Conservation (phyloP, 2,797 vertebrate genomes). For the Siniperca scherzeri region DNA sequence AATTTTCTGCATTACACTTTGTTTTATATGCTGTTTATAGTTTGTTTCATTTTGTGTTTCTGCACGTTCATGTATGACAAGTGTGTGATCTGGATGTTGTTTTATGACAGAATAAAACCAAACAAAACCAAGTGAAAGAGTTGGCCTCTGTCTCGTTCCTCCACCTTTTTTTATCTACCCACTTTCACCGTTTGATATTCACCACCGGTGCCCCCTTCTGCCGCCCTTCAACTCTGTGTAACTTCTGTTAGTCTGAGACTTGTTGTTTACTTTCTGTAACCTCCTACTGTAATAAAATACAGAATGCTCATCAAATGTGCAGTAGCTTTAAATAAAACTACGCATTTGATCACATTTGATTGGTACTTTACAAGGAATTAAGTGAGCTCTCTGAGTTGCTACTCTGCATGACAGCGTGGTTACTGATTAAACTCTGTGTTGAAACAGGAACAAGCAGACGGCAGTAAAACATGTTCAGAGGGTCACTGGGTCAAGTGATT, state of each 20-base stretch:
- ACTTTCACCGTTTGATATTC: too few relatives aligned
- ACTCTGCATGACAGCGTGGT: neutral
- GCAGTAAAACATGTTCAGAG: neutral
- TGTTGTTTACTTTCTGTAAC: neutral
- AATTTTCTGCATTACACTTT: neutral
- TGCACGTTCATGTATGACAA: too few relatives aligned
- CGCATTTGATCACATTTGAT: neutral
- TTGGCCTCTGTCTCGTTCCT: neutral
- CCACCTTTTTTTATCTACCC: neutral
- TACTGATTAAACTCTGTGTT: slow-evolving; percentile 19
- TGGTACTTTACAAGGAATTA: neutral
- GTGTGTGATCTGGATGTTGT: neutral
- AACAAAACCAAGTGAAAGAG: neutral
- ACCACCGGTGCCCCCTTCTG: neutral
- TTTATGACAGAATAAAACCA: neutral
- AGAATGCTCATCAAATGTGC: neutral
- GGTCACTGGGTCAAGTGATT: slow-evolving; percentile 12
- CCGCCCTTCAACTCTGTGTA: neutral
- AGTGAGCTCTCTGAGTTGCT: neutral
- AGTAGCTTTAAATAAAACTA: neutral
- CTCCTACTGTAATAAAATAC: neutral
- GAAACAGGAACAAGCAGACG: neutral
- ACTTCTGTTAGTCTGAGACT: neutral
- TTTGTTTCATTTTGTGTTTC: too few relatives aligned
- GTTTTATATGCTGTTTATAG: too few relatives aligned